Evolutionary conservation across 2,113 vertebrate genomes (phyloP).

Genomic region (Mirza zaza): DNA sequence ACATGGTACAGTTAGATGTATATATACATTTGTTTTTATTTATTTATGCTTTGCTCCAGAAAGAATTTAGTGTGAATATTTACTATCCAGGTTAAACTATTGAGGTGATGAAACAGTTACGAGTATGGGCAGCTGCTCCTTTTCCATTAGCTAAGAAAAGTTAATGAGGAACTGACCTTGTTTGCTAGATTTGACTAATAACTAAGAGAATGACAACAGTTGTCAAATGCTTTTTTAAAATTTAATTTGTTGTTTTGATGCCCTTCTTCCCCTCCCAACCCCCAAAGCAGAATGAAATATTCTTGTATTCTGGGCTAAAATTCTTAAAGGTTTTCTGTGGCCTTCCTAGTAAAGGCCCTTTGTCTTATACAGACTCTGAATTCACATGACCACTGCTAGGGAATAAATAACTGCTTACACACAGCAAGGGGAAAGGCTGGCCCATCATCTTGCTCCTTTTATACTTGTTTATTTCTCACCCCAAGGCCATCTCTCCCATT

Average conservation of each 20-base stretch:
- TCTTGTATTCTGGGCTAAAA: conserved; percentile 57
- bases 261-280: background rate
- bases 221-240: conserved; percentile 36
- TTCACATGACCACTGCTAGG: conserved; percentile 53
- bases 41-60: background rate
- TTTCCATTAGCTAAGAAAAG: background rate
- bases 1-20: background rate
- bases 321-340: conserved; percentile 80
- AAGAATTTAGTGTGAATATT: background rate
- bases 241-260: conserved; percentile 4
- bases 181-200: background rate
- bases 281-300: conserved; percentile 60
- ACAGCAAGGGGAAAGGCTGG: background rate
- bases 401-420: conserved; percentile 62
- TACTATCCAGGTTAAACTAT: background rate
- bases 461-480: background rate
- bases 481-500: background rate
- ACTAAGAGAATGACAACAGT: conserved; percentile 48
- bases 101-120: background rate
- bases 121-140: background rate
- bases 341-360: conserved; percentile 77
- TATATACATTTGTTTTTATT: background rate
- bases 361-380: conserved; percentile 68
- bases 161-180: conserved; percentile 8
- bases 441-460: background rate